These are phyloP conservation scores for Chrysotoxum bicinctum DNA, from an alignment of 2,888 invertebrate species.

Conservation along the genomic window DNA sequence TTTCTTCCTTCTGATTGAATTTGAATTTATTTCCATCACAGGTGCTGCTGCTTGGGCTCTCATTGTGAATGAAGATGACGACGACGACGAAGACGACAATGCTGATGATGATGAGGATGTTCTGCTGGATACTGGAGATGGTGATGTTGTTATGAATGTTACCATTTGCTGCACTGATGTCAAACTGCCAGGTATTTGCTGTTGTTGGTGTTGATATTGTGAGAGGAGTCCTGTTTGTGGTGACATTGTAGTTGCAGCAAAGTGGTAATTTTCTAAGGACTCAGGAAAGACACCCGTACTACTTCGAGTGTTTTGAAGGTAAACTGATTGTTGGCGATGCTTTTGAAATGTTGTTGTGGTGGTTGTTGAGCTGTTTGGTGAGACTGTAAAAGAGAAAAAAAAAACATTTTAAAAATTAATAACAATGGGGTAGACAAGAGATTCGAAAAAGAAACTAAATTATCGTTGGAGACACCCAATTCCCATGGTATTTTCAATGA, in stretches of 20 bases:
- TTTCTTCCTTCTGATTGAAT: conserved; percentile 51
- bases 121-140: conserved; percentile 49
- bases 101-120: conserved; percentile 40
- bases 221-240: conserved; percentile 24
- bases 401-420: neutral
- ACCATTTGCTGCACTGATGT: conserved; percentile 48
- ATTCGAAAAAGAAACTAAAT: neutral
- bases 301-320: conserved; percentile 60
- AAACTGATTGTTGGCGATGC: conserved; percentile 57
- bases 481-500: too few species aligned
- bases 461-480: too few species aligned
- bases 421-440: neutral
- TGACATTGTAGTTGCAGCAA: conserved; percentile 60
- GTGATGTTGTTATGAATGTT: conserved; percentile 53
- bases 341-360: conserved; percentile 74
- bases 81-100: neutral
- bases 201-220: conserved; percentile 16
- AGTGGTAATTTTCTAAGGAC: conserved; percentile 58
- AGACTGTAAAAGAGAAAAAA: conserved; percentile 70
- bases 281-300: conserved; percentile 52
- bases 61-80: conserved; percentile 21
- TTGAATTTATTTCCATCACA: conserved; percentile 42
- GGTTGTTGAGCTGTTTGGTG: conserved; percentile 76
- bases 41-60: conserved; percentile 7
- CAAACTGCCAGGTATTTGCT: conserved; percentile 28